phyloP scores from a whole-genome alignment of 2,797 vertebrate genomes.

The Sarcoramphus papa region DNA sequence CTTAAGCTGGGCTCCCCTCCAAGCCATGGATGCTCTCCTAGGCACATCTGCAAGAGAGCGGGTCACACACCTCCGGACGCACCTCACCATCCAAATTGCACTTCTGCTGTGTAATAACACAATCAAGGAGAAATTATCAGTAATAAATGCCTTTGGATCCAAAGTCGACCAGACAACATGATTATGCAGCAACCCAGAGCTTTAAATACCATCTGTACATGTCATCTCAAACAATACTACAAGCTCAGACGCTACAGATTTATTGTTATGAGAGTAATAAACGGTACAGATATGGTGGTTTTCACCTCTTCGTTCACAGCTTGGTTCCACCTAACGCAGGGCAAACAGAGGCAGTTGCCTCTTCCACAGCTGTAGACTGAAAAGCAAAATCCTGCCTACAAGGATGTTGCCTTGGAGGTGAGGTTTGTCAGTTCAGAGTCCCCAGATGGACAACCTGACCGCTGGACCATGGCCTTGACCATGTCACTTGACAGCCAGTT shows the following conservation, averaged over 20 bases:
- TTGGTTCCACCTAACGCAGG: not conserved
- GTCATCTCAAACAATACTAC: not conserved
- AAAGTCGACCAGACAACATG: not conserved
- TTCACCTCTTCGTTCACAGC: not conserved
- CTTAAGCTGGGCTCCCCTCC: not conserved
- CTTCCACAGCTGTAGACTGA: not conserved
- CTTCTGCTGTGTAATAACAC: not conserved
- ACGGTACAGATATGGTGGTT: not conserved
- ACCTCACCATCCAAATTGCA: not conserved
- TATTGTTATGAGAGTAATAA: not conserved
- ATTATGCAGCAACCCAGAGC: not conserved
- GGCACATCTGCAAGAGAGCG: not conserved
- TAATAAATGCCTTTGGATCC: conserved; percentile 12
- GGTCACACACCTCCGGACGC: rapidly evolving
- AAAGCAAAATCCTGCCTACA: not conserved
- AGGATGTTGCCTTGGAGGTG: not conserved
- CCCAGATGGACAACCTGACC: not conserved
- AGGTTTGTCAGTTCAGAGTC: not conserved
- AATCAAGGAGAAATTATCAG: not conserved
- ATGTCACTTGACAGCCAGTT: not conserved
- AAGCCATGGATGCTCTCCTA: not conserved
- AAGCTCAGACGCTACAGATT: not conserved
- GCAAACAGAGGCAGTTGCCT: not conserved
- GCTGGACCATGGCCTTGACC: not conserved
- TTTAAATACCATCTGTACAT: not conserved